Evolutionary conservation across 2,113 vertebrate species (phyloP), one percentile per base, ranked within the genome.

Genomic region (Pleuronectes platessa): DNA sequence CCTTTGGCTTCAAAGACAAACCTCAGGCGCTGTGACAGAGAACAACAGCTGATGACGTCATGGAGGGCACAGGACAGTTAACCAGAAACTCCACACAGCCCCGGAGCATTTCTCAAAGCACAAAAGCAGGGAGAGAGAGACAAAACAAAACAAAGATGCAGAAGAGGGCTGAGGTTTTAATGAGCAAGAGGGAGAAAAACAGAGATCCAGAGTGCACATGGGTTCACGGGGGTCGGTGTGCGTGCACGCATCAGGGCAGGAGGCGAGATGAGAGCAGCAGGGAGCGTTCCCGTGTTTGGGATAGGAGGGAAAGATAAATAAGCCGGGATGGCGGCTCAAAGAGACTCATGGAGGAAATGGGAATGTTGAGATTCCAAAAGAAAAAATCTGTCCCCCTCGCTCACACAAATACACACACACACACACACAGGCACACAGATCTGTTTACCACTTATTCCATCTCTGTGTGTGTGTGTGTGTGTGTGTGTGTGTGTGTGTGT

Each of bases 1-100:
- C 82, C 77, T 82, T 81, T 62, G 71, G 80, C 86, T 88, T 91
- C 87, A 90, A 91, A 91, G 74, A 55, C 58, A 89, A 92, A 92
- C 89, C 89, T 90, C 88, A 79, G 82, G 80, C 71, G 7, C 79
- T 76, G 79, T 67, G 84, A 84, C 81, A 69, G 66, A 71, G 76
- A 82, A 83, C 86, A 89, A 89, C 84, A 78, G 89, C 77, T 51
- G 76, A 61, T 89, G 90, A 93, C 59, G 69, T 92, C 89, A 90
- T 69, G 13, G 54, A 80, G 74, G 70, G 61, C 55, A 40, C 72
- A 58, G 72, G 77, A 69, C 78, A 59, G 68, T 84, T 68, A 76
- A 62, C 56, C 62, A 31, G 74, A 54, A 71, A 78, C 74, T 65
- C 58, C 35, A 17, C 3, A 2, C 51, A 11, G 40, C 31, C 74